Evolutionary conservation across 2,113 vertebrate species (phyloP), one percentile per base, ranked within the genome.

Genomic region (Sinocyclocheilus grahami): DNA sequence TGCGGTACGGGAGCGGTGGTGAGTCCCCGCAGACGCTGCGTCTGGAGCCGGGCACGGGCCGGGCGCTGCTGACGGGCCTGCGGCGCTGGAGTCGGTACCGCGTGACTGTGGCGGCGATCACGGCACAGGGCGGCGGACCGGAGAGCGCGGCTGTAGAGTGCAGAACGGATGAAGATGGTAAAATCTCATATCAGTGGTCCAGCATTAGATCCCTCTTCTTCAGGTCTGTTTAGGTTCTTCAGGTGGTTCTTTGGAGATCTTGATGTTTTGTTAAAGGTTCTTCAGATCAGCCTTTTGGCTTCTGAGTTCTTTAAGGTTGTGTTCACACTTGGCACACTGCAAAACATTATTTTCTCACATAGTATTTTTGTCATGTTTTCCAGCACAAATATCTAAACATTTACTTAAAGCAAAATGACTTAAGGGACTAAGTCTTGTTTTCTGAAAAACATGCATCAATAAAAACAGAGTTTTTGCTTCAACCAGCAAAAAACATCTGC

Each of bases 21-120:
- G 95, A 85, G 88, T 89, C 84, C 93, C 33, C 77, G 86, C 88
- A 67, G 82, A 79, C 24, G 85, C 90, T 91, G 87, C 92, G 91
- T 86, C 87, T 78, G 75, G 90, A 91, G 85, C 94, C 96, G 87
- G 92, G 90, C 76, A 93, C 93, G 92, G 95, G 93, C 42, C 95
- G 96, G 87, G 94, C 95, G 89, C 91, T 96, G 20, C 91, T 98
- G 92, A 96, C 96, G 89, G 91, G 95, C 37, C 93, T 98, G 95
- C 95, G 97, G 93, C 98, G 98, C 92, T 99, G 97, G 97, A 98
- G 96, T n/a, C 95, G 96, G 92, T 98, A 98, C 91, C 96, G 95
- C 86, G 91, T 99, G 90, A 96, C 95, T 4, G 88, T 97, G 67
- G 95, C 96, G 86, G 97, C 96, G 27, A 95, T 94, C 89, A 97